A percentile compares a stretch with the other conserved stretches of the same genome.
Evolutionary conservation across 2,888 invertebrate species (phyloP).

Genomic region (Ptilodon capucinus): DNA sequence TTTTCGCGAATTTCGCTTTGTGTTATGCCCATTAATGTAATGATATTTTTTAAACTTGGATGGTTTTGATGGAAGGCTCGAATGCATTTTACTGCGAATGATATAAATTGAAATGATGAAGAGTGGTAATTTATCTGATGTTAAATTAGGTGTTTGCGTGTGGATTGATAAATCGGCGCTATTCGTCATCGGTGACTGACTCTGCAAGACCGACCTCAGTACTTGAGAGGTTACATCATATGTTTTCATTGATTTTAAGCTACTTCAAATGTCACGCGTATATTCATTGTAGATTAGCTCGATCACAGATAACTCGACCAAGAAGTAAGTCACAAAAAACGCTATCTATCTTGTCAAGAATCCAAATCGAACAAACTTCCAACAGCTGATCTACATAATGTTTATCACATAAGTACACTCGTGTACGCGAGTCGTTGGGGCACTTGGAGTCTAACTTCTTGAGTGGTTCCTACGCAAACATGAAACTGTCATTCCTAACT

Average conservation of each 20-base stretch:
- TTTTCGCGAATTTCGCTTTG: conserved; percentile 23
- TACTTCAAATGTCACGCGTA: too few species aligned
- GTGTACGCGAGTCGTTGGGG: not conserved
- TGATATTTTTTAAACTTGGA: conserved; percentile 27
- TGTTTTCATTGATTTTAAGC: too few species aligned
- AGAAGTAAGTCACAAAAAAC: not conserved
- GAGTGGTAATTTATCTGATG: not conserved
- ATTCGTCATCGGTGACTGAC: too few species aligned
- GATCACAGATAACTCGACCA: too few species aligned
- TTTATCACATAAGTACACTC: not conserved
- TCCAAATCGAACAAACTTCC: not conserved
- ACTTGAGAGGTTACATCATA: too few species aligned
- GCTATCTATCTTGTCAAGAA: not conserved
- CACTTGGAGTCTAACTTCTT: not conserved
- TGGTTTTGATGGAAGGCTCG: conserved; percentile 19
- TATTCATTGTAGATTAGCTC: too few species aligned
- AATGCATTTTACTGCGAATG: conserved; percentile 30
- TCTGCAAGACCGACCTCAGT: too few species aligned
- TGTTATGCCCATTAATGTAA: conserved; percentile 34
- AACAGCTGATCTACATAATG: not conserved
- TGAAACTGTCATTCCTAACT: not conserved
- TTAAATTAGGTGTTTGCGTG: not conserved
- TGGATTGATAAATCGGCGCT: not conserved
- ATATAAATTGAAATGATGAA: not conserved
- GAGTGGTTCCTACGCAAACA: not conserved